Conservation (phyloP, 2,888 invertebrate species). For the Drosophila barbarae region DNA sequence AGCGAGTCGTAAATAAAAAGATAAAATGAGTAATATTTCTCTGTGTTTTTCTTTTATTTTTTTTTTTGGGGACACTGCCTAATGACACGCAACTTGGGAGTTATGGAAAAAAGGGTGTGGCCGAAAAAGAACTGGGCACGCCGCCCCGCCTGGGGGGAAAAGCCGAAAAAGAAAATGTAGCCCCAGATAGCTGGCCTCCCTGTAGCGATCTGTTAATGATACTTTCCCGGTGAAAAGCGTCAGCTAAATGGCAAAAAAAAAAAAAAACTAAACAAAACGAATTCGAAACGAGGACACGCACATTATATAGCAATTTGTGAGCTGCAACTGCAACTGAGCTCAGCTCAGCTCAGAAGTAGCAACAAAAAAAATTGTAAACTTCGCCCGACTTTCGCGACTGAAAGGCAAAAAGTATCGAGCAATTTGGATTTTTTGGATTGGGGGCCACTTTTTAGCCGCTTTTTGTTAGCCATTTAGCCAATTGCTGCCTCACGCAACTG, state of each 20-base stretch:
- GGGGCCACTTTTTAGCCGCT: conserved; percentile 41
- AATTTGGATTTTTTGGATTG: conserved; percentile 53
- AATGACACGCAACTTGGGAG: conserved; percentile 41
- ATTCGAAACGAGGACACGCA: conserved; percentile 69
- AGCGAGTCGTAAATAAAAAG: conserved; percentile 32
- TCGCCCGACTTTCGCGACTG: conserved; percentile 56
- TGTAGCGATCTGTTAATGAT: conserved; percentile 47
- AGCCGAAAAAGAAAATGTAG: conserved; percentile 22
- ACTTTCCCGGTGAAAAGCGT: conserved; percentile 47
- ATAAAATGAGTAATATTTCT: conserved; percentile 32
- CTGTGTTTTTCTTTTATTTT: neutral
- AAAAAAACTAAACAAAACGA: conserved; percentile 45
- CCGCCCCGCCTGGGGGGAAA: conserved; percentile 2
- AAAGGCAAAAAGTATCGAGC: conserved; percentile 58
- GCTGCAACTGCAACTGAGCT: conserved; percentile 42
- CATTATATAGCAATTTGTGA: conserved; percentile 69
- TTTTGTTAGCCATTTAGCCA: conserved; percentile 14
- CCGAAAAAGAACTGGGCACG: conserved; percentile 3
- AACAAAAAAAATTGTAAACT: conserved; percentile 22
- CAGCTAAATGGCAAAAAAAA: conserved; percentile 12
- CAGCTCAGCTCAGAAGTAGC: neutral
- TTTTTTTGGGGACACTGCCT: conserved; percentile 32
- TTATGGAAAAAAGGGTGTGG: conserved; percentile 38
- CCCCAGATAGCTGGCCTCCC: conserved; percentile 35
- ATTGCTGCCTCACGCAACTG: conserved; percentile 44